Evolutionary conservation across 37 sponge, comb jelly and placozoan genomes (phyloP), one percentile per base, ranked within the genome.

Genomic region (Oscarella lobularis): DNA sequence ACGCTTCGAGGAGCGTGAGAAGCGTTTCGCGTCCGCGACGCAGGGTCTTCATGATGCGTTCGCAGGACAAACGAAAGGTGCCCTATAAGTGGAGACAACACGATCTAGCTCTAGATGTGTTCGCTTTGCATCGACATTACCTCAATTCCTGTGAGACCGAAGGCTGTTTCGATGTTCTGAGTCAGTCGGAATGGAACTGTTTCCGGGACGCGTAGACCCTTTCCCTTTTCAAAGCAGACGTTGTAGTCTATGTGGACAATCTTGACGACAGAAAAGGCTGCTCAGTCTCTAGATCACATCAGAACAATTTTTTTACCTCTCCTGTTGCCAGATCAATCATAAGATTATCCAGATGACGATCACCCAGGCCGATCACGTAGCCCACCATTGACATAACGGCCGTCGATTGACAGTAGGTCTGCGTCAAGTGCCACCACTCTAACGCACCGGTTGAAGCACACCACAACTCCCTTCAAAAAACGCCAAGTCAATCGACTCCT

Each of bases 341-440:
- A 3, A 97, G 85, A 82, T 97, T 97, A 78, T 97, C 98, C 76
- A 97, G 89, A 78, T 97, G 98, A 75, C 98, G 88, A 75, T 97
- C 98, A 39, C 98, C 98, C 4, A 97, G 85, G 14, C 98, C 98
- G 29, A 97, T 94, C 55, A 97, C 90, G 89, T 93, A 97, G 36
- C 98, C 98, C 82, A 93, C 92, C 77, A 97, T 97, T 67, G 85
- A 94, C 98, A 93, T 94, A 80, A 93, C 98, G 40, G 98, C 98
- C 60, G 91, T 90, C 37, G 94, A 94, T 36, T 89, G 86, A 55
- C 74, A 73, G 85, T 89, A 97, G 67, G 86, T 88, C 79, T 97
- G 87, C 6, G 85, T 86, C 35, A 83, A 80, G 1, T 77, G 9
- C 98, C 98, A 97, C 98, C 98, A 97, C 80, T 97, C 95, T 27